Base-by-base conservation (phyloP, 2,797 vertebrate genomes). In the Crenuchus spilurus region DNA sequence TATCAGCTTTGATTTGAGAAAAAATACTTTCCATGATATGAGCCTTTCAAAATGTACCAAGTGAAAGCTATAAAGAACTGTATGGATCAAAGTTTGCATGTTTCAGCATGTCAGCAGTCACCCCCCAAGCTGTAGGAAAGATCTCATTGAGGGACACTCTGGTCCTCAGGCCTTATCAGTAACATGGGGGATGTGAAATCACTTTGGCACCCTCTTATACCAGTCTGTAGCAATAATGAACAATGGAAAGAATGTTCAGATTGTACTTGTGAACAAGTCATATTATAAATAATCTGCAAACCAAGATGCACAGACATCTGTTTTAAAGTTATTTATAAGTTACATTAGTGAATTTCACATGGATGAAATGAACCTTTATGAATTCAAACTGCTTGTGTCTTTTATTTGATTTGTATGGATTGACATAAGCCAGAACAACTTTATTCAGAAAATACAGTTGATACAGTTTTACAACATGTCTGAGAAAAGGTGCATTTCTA, bases 391-490 rank as follows among this genome's bases (percentile, higher is more conserved):
- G 83, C 82, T 78, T 76, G 84, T 82, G 76, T 86, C 75, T 90
- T 95, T 95, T 94, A 94, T 94, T 93, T 89, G 87, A 75, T 85
- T 82, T 90, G 90, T 92, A 93, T 90, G 93, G 88, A 87, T 86
- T 88, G 89, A 80, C 86, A 93, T 93, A 91, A 92, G 88, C 85
- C 84, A 87, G 90, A 88, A 89, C 91, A 90, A 92, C 83, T 70
- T 65, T 31, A 39, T 90, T 91, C 90, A 89, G 87, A 90, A 91
- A 91, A 91, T 89, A 94, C 91, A 93, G 85, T 65, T 65, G 26
- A 58, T 58, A 35, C 84, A 83, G 1, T 83, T 84, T 79, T 80
- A 72, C 77, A 83, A 81, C 79, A 71, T 80, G 75, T 81, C 79
- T 41, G 33, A 71, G 55, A 80, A 85, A 86, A 84, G 80, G 73